Conservation (phyloP, 2,797 vertebrate species). For the Rhinogobio ventralis region DNA sequence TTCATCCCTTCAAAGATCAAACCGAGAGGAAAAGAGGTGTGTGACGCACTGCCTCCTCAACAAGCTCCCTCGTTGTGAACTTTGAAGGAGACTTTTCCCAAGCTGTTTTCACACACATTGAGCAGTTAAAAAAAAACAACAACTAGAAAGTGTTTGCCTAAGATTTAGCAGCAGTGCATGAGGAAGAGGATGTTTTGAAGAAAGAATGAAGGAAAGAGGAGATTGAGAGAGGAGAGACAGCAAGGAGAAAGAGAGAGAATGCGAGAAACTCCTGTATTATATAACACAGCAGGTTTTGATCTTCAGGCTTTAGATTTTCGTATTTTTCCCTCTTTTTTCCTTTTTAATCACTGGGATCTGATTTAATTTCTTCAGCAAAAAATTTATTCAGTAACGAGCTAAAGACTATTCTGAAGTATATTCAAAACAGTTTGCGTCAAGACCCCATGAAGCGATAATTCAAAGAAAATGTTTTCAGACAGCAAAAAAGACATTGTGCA, state of each 20-base stretch:
- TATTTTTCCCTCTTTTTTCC: conserved; percentile 45
- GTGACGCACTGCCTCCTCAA: conserved; percentile 69
- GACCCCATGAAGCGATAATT: conserved; percentile 16
- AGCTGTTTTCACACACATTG: conserved; percentile 65
- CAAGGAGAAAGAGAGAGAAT: conserved; percentile 57
- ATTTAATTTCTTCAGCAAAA: conserved; percentile 2
- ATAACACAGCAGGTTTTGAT: conserved; percentile 57
- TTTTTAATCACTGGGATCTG: not conserved
- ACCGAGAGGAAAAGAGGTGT: conserved; percentile 73
- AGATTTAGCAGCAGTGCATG: conserved; percentile 43
- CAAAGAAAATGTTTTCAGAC: conserved; percentile 41
- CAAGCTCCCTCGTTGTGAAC: conserved; percentile 70
- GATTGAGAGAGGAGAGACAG: conserved; percentile 53
- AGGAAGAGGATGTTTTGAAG: conserved; percentile 36
- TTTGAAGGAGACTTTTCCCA: conserved; percentile 80
- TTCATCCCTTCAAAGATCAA: conserved; percentile 73
- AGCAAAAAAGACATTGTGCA: not conserved
- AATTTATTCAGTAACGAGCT: conserved; percentile 27
- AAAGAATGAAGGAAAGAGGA: not conserved
- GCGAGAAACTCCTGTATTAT: conserved; percentile 32
- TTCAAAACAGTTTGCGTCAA: conserved; percentile 27
- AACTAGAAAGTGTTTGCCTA: conserved; percentile 64
- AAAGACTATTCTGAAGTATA: conserved; percentile 22
- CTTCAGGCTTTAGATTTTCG: conserved; percentile 53
- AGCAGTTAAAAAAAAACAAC: conserved; percentile 65